Conservation (phyloP, 2,113 vertebrate species). For the Paramisgurnus dabryanus region DNA sequence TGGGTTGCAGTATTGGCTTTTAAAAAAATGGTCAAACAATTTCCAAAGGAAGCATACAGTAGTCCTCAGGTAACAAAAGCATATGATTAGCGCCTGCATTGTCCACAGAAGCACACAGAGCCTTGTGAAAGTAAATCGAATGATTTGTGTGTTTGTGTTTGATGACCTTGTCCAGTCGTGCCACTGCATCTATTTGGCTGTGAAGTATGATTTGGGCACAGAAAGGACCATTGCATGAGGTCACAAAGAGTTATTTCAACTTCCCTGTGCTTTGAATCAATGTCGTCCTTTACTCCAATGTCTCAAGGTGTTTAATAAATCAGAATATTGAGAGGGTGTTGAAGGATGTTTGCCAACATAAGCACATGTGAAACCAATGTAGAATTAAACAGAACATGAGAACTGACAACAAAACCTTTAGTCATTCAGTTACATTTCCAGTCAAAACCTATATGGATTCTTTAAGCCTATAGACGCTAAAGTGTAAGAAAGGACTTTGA, state of each 20-base stretch:
- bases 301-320: conserved; percentile 7
- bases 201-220: conserved; percentile 74
- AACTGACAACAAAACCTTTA: conserved; percentile 16
- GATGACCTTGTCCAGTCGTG: conserved; percentile 76
- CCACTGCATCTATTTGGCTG: conserved; percentile 72
- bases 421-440: conserved; percentile 3
- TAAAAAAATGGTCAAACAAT: conserved; percentile 83
- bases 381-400: conserved; percentile 32
- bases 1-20: conserved; percentile 87
- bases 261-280: conserved; percentile 76
- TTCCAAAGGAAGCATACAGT: conserved; percentile 46
- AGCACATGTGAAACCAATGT: background rate
- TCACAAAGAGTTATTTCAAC: conserved; percentile 65
- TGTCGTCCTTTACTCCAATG: conserved; percentile 59
- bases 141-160: conserved; percentile 29
- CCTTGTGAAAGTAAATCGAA: conserved; percentile 81
- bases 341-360: conserved; percentile 23
- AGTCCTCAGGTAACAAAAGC: background rate
- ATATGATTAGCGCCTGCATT: conserved; percentile 35
- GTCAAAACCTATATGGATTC: background rate
- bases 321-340: conserved; percentile 12
- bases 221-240: conserved; percentile 60
- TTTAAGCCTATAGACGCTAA: background rate
- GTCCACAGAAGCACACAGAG: conserved; percentile 72
- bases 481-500: conserved; percentile 28